Evolutionary conservation across 2,888 invertebrate species (phyloP).

Genomic region (Cantharis rufa): DNA sequence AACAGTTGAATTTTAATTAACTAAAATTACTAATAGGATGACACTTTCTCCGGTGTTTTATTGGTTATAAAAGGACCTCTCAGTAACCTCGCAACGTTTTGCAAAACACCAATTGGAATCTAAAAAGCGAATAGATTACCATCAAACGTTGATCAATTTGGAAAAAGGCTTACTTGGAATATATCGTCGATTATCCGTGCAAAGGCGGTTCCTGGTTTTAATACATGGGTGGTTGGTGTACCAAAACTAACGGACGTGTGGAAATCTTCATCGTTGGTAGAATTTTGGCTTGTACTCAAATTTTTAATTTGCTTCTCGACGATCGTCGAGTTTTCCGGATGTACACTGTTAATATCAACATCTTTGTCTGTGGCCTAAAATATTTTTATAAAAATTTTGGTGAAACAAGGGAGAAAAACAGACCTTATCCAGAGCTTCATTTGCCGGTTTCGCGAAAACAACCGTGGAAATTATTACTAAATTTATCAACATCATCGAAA

Average conservation of each 20-base stretch:
- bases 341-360: conserved; percentile 17
- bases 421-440: conserved; percentile 46
- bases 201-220: conserved; percentile 47
- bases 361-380: conserved; percentile 19
- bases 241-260: conserved; percentile 8
- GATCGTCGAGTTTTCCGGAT: neutral
- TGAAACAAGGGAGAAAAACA: neutral
- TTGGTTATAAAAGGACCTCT: conserved; percentile 49
- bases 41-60: conserved; percentile 41
- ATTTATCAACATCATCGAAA: neutral
- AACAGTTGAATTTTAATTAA: neutral
- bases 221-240: conserved; percentile 41
- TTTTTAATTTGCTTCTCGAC: neutral
- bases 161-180: conserved; percentile 45
- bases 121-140: conserved; percentile 35
- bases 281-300: neutral
- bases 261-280: neutral
- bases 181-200: conserved; percentile 52
- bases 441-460: conserved; percentile 39
- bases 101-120: conserved; percentile 52
- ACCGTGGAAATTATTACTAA: neutral
- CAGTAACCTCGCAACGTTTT: conserved; percentile 50
- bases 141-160: neutral
- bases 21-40: conserved; percentile 26
- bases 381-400: neutral